A percentile compares a stretch with the other conserved stretches of the same genome.
phyloP scores from a whole-genome alignment of 23 tunicate species.

The Halocynthia roretzi region DNA sequence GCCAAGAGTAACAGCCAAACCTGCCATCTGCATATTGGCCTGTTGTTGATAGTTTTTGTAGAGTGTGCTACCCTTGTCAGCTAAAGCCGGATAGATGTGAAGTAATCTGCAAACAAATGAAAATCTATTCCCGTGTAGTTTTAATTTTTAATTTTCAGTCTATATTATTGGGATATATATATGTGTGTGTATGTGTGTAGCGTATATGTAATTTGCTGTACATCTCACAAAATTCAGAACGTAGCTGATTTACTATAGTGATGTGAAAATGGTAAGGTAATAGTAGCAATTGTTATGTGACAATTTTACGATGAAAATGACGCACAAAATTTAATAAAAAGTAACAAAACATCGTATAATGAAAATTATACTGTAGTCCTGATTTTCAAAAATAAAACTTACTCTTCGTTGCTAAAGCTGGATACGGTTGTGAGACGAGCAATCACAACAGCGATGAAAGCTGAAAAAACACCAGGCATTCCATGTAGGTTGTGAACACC shows the following conservation, averaged over 20 bases:
- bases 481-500: slow-evolving; percentile 98
- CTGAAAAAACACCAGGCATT: slow-evolving; percentile 94
- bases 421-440: slow-evolving; percentile 36
- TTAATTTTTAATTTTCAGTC: slow-evolving; percentile 6
- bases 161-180: slow-evolving; percentile 5
- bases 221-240: too few relatives aligned
- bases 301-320: too few relatives aligned
- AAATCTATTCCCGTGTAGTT: not conserved
- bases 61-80: not conserved
- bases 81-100: slow-evolving; percentile 21
- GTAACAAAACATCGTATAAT: not conserved
- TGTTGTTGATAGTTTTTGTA: slow-evolving; percentile 42
- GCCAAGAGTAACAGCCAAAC: slow-evolving; percentile 68
- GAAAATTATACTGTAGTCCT: not conserved
- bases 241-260: too few relatives aligned
- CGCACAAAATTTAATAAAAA: too few relatives aligned
- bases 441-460: slow-evolving; percentile 50
- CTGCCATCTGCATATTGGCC: slow-evolving; percentile 83
- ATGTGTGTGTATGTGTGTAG: too few relatives aligned
- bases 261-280: too few relatives aligned
- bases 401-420: slow-evolving; percentile 44
- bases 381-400: slow-evolving; percentile 11
- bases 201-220: too few relatives aligned
- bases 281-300: too few relatives aligned
- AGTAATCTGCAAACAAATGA: slow-evolving; percentile 3